These are phyloP conservation scores for Benitochromis conjunctus DNA, from an alignment of 2,113 vertebrate genomes.

Conservation along the genomic window DNA sequence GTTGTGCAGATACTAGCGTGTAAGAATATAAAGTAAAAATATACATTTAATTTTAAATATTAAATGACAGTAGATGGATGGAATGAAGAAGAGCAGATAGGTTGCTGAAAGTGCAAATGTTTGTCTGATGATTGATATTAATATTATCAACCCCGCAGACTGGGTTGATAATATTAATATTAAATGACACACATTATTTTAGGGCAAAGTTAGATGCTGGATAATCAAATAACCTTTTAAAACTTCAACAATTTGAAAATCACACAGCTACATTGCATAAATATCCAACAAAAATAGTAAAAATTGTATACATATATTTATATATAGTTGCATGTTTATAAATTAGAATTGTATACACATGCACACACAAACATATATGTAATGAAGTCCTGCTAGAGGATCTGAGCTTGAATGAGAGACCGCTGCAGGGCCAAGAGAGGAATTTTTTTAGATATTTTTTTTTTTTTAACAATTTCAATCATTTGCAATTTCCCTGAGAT, in stretches of 20 bases:
- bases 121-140: not conserved
- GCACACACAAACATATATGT: not conserved
- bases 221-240: not conserved
- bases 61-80: not conserved
- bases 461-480: no score
- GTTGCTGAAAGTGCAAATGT: not conserved
- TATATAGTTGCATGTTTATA: not conserved
- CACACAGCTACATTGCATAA: not conserved
- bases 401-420: accelerated
- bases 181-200: not conserved
- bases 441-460: no score
- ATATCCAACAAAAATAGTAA: accelerated
- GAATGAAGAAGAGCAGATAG: not conserved
- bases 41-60: accelerated
- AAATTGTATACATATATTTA: not conserved
- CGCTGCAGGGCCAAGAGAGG: not conserved
- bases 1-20: not conserved
- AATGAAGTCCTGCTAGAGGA: not conserved
- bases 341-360: not conserved
- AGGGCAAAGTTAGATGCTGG: not conserved
- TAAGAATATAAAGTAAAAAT: not conserved
- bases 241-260: not conserved
- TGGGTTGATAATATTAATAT: not conserved
- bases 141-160: no score
- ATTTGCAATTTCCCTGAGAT: not conserved